Conservation (phyloP, 2,113 vertebrate species). For the Neopipo cinnamomea region DNA sequence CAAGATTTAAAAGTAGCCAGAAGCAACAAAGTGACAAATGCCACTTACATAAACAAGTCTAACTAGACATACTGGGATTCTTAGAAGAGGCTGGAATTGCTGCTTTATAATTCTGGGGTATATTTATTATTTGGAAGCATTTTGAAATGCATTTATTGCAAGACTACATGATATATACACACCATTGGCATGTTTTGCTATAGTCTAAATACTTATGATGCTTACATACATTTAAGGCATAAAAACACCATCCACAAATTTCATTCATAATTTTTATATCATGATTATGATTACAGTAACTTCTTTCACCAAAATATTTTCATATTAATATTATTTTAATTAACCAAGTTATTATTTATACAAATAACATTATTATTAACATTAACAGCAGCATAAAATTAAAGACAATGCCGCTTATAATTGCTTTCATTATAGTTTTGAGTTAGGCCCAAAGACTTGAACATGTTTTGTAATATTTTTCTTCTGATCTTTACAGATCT, state of each 20-base stretch:
- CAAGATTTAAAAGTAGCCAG: not conserved
- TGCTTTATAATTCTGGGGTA: not conserved
- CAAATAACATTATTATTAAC: too few species aligned
- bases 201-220: not conserved
- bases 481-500: not conserved
- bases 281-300: not conserved
- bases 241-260: not conserved
- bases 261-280: not conserved
- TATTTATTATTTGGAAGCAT: not conserved
- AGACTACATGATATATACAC: not conserved
- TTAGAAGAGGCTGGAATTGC: not conserved
- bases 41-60: not conserved
- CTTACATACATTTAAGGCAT: not conserved
- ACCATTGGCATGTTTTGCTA: not conserved
- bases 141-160: not conserved
- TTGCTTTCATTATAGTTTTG: not conserved
- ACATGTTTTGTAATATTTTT: not conserved
- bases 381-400: not conserved
- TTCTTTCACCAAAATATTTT: not conserved
- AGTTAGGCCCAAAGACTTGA: not conserved
- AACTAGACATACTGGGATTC: not conserved
- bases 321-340: not conserved
- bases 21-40: not conserved
- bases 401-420: not conserved
- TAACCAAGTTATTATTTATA: not conserved